These are phyloP conservation scores for Eriocheir sinensis DNA, from an alignment of 1,140 invertebrate genomes.

Conservation along the genomic window DNA sequence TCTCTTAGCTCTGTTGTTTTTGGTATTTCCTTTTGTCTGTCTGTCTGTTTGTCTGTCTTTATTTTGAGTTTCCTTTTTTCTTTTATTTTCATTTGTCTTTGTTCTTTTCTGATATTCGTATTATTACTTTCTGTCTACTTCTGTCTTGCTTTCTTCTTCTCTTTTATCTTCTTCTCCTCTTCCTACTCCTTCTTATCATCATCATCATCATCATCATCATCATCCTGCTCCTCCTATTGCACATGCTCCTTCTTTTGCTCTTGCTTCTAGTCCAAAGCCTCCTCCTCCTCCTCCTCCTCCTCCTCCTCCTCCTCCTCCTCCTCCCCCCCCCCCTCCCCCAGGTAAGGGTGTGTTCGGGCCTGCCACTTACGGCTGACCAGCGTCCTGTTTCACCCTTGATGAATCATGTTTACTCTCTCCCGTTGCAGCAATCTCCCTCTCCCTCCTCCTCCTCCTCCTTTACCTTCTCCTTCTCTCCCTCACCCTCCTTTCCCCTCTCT, in stretches of 20 bases:
- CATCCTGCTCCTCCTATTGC: no score
- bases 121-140: no score
- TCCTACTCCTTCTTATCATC: no score
- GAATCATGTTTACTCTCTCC: constrained; percentile 52
- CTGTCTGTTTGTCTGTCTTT: no score
- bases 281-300: neutral
- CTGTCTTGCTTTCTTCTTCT: neutral
- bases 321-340: neutral
- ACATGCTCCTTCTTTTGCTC: neutral
- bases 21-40: no score
- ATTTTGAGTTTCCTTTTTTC: no score
- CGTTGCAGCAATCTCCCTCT: neutral
- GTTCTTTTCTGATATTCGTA: no score
- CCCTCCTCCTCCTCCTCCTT: neutral
- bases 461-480: neutral
- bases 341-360: neutral
- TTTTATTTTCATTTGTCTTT: no score
- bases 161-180: neutral
- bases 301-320: neutral
- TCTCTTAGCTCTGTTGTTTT: no score
- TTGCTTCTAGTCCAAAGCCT: no score
- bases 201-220: no score
- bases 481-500: neutral
- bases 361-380: constrained; percentile 32
- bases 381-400: constrained; percentile 34